A percentile compares a stretch with the other conserved stretches of the same genome.
Conservation (phyloP, 2,888 invertebrate species). For the Trichacis sp. region DNA sequence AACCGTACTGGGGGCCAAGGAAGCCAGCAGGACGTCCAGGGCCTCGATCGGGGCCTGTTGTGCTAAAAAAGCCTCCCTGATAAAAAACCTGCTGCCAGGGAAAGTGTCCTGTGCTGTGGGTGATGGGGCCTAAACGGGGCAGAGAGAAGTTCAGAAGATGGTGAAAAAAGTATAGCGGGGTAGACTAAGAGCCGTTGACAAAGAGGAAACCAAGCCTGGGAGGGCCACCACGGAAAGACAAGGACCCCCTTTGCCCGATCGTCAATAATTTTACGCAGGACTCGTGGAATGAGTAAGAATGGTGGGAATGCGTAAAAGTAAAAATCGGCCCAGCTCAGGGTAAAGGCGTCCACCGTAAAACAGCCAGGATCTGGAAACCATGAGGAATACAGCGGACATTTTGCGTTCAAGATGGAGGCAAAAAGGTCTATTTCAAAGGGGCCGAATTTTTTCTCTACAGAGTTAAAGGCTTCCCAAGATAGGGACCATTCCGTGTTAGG, state of each 20-base stretch:
- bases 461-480: background rate
- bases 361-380: conserved; percentile 47
- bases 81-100: conserved; percentile 10
- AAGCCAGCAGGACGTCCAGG: too few species aligned
- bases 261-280: conserved; percentile 50
- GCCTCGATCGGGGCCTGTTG: conserved; percentile 14
- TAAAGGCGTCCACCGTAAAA: conserved; percentile 49
- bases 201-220: too few species aligned
- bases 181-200: conserved; percentile 16
- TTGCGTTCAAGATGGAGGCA: conserved; percentile 45
- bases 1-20: conserved; percentile 32
- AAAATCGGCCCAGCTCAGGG: conserved; percentile 26
- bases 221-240: conserved; percentile 49
- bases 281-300: conserved; percentile 48
- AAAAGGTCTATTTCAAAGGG: conserved; percentile 46
- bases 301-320: conserved; percentile 49
- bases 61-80: conserved; percentile 1
- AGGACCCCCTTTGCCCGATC: conserved; percentile 50
- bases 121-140: conserved; percentile 15
- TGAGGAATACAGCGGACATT: conserved; percentile 47
- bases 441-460: background rate
- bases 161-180: conserved; percentile 26
- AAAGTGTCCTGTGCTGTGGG: too few species aligned
- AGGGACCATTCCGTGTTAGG: conserved; percentile 40
- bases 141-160: conserved; percentile 28